Conservation (phyloP, 2,888 invertebrate species). For the Mesochorus sp. region DNA sequence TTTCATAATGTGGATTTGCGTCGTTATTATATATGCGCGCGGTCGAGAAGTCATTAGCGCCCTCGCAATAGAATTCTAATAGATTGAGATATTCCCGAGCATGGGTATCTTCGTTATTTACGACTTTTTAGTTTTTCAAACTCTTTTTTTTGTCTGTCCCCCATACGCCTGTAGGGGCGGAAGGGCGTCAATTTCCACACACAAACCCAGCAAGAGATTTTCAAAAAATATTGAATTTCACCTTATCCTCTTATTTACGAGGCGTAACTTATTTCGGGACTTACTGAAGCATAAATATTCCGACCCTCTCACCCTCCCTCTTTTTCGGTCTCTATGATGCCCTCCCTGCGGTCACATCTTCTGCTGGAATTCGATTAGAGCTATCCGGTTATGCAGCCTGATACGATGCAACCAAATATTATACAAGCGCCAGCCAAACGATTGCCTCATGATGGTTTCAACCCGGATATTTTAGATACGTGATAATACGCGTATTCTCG, state of each 20-base stretch:
- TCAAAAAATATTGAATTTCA: slow-evolving; percentile 53
- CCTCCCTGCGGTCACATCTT: neutral
- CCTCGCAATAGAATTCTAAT: slow-evolving; percentile 67
- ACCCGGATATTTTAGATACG: too few relatives aligned
- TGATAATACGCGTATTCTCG: neutral
- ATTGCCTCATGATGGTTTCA: too few relatives aligned
- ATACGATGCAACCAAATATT: neutral
- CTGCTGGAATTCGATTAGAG: slow-evolving; percentile 45
- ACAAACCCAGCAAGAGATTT: slow-evolving; percentile 38
- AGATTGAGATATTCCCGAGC: slow-evolving; percentile 73
- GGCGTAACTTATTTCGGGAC: slow-evolving; percentile 46
- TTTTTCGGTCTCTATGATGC: neutral
- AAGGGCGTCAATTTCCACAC: slow-evolving; percentile 19
- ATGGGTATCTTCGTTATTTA: slow-evolving; percentile 62
- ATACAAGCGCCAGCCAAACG: too few relatives aligned
- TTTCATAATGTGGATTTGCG: slow-evolving; percentile 76
- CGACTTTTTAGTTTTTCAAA: slow-evolving; percentile 37
- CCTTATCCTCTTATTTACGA: slow-evolving; percentile 55
- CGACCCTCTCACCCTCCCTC: neutral
- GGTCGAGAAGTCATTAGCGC: slow-evolving; percentile 76
- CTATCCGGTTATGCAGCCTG: neutral
- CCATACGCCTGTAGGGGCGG: too few relatives aligned
- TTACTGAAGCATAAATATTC: slow-evolving; percentile 47
- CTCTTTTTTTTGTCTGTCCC: slow-evolving; percentile 3
- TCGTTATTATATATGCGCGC: slow-evolving; percentile 66